Conservation (phyloP, 2,888 invertebrate species). For the Drosophila pegasa region DNA sequence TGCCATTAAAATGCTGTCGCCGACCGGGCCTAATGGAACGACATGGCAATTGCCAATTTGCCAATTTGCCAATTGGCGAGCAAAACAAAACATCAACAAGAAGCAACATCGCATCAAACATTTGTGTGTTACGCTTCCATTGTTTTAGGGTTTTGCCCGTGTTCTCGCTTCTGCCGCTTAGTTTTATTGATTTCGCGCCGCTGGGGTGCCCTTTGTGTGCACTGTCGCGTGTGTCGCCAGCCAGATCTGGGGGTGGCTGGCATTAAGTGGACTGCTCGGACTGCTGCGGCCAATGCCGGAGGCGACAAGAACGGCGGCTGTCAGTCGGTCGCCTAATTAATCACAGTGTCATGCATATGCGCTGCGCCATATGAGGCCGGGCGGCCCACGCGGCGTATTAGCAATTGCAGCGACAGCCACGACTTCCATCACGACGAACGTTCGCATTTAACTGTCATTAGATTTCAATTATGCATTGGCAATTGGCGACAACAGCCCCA, state of each 20-base stretch:
- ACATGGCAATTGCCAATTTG: conserved; percentile 70
- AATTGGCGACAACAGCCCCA: conserved; percentile 46
- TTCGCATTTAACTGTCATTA: conserved; percentile 78
- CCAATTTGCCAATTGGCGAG: conserved; percentile 72
- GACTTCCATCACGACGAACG: conserved; percentile 45
- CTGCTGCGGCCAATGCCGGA: conserved; percentile 51
- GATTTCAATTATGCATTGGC: conserved; percentile 80
- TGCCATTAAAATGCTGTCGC: conserved; percentile 58
- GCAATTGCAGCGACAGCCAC: conserved; percentile 53
- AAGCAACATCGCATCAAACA: conserved; percentile 62
- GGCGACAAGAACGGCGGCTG: conserved; percentile 51
- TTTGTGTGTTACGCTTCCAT: conserved; percentile 58
- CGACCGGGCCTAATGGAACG: conserved; percentile 54
- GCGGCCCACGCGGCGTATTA: conserved; percentile 75
- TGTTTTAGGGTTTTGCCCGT: conserved; percentile 53
- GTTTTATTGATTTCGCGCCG: conserved; percentile 75
- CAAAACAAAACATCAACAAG: conserved; percentile 24
- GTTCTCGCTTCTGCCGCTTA: conserved; percentile 36
- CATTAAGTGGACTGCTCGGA: conserved; percentile 42
- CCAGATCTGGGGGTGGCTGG: conserved; percentile 26
- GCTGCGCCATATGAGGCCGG: conserved; percentile 48
- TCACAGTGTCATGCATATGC: conserved; percentile 75
- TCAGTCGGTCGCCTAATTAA: conserved; percentile 69
- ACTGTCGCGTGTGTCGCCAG: conserved; percentile 23
- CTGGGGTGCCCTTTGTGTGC: conserved; percentile 66